Evolutionary conservation across 2,888 invertebrate genomes (phyloP), one percentile per base, ranked within the genome.

Genomic region (Nemoura dubitans): DNA sequence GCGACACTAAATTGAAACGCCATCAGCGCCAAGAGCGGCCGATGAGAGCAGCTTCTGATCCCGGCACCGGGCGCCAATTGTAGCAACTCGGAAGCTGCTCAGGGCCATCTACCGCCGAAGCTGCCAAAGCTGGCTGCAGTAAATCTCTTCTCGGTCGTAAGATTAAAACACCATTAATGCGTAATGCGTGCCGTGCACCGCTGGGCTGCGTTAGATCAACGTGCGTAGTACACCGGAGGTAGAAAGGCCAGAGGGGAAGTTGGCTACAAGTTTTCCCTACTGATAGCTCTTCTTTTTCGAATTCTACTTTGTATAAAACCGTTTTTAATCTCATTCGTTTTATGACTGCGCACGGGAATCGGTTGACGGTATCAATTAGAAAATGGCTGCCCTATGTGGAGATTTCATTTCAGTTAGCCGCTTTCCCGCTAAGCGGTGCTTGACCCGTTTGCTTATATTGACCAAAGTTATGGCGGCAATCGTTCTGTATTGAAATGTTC

Each of bases 81-180:
- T 59, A 59, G 21, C 59, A 21, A 14, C 16, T 59, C 21, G 3
- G 59, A 1, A 59, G 59, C 59, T n/a, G n/a, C n/a, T n/a, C n/a
- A n/a, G 59, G 6, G 59, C 59, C 59, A 59, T 59, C 59, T 21
- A 21, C 59, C 59, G 59, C 21, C 21, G 21, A 21, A 10, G 59
- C 59, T 21, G 59, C 59, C 59, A 59, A 21, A 3, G 59, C 59
- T 84, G 84, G 27, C 59, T 2, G 84, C 29, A 76, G 59, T 84
- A 84, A 84, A 84, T 84, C 84, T 29, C 42, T 29, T 26, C 59
- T 59, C 30, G 26, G 84, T 84, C 84, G 76, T 84, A 59, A 84
- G 84, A 84, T 84, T 84, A 84, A 84, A 84, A 84, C 27, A 84
- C 84, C 84, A 84, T 84, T 84, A 76, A 84, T 84, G 84, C 84